phyloP scores from a whole-genome alignment of 2,888 invertebrate genomes.

The Amphimallon solstitiale region DNA sequence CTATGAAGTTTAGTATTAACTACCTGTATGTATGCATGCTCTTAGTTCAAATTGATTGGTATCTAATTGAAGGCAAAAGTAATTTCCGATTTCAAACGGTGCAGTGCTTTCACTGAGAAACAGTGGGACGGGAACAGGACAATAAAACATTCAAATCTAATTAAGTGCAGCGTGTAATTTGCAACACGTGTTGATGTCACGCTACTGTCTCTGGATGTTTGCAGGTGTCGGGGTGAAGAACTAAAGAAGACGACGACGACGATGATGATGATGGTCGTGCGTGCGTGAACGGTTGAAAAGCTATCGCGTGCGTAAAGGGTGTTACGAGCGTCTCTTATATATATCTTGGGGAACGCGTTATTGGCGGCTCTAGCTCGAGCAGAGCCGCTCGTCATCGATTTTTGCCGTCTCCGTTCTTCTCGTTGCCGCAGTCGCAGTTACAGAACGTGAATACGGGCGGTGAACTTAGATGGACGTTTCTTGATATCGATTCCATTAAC shows the following conservation, averaged over 20 bases:
- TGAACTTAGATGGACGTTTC: background rate
- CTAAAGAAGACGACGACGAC: background rate
- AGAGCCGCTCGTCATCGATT: constrained; percentile 26
- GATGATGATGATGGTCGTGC: constrained; percentile 20
- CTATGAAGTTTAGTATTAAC: too few relatives aligned
- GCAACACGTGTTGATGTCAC: constrained; percentile 36
- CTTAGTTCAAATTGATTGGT: background rate
- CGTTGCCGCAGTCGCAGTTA: background rate
- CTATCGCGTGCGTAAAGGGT: constrained; percentile 36
- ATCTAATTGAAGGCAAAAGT: constrained; percentile 1
- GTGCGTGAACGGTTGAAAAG: constrained; percentile 34
- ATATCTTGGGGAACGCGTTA: constrained; percentile 9
- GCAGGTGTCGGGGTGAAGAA: constrained; percentile 20
- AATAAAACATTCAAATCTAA: constrained; percentile 31
- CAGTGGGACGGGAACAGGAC: background rate
- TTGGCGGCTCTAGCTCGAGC: constrained; percentile 18
- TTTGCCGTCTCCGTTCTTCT: constrained; percentile 8
- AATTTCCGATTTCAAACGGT: background rate
- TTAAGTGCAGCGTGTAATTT: constrained; percentile 31
- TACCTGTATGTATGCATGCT: too few relatives aligned
- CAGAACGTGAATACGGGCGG: background rate
- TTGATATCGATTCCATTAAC: constrained; percentile 13
- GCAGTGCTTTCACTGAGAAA: constrained; percentile 8
- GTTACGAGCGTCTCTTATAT: constrained; percentile 21
- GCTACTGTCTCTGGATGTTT: constrained; percentile 27